These are phyloP conservation scores for Lymantria monacha DNA, from an alignment of 2,888 invertebrate species.

Conservation along the genomic window DNA sequence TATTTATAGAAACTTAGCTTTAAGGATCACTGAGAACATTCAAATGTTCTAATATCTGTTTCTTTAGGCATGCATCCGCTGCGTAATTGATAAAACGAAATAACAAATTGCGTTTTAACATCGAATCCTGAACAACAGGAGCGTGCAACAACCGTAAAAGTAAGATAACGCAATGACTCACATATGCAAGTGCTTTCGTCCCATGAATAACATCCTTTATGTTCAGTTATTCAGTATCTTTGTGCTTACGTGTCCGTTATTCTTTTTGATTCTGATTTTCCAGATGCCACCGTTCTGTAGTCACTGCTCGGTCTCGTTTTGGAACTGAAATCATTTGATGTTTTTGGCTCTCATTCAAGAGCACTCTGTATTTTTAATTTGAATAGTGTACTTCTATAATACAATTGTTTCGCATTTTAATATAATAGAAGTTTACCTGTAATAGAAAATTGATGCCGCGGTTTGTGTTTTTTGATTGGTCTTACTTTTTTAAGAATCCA, in stretches of 20 bases:
- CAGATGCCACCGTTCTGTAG: conserved; percentile 57
- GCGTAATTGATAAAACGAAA: conserved; percentile 61
- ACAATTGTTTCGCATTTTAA: conserved; percentile 31
- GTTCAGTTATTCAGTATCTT: conserved; percentile 47
- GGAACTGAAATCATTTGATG: conserved; percentile 62
- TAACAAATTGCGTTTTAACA: conserved; percentile 46
- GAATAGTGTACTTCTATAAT: conserved; percentile 49
- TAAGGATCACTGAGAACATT: conserved; percentile 17
- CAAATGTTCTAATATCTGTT: conserved; percentile 46
- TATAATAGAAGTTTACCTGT: no score
- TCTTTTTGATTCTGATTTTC: conserved; percentile 61
- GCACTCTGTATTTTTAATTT: conserved; percentile 54
- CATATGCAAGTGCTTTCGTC: conserved; percentile 55
- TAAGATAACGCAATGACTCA: conserved; percentile 54
- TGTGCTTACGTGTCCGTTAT: conserved; percentile 49
- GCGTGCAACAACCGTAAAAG: conserved; percentile 57
- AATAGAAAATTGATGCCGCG: conserved; percentile 33
- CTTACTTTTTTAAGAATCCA: no score
- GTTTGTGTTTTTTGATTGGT: no score
- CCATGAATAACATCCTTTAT: conserved; percentile 65
- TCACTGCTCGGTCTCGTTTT: conserved; percentile 53
- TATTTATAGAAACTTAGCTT: conserved; percentile 6
- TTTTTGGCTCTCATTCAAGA: conserved; percentile 69
- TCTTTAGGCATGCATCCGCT: conserved; percentile 58
- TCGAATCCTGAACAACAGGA: conserved; percentile 46